phyloP scores from a whole-genome alignment of 2,797 vertebrate species.

The Crypturellus tataupa region DNA sequence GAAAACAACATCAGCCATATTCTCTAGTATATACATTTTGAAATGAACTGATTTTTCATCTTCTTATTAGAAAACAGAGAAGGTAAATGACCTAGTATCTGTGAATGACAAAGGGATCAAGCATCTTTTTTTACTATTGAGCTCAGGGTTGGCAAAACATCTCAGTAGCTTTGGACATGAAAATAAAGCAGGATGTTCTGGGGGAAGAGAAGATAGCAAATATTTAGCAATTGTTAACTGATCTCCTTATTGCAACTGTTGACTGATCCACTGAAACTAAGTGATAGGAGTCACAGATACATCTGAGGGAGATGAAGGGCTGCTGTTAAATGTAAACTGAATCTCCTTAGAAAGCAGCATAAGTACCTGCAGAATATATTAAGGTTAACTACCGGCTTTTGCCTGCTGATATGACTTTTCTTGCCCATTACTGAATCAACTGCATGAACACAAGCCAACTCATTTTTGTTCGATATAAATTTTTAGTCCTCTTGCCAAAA shows the following conservation, averaged over 20 bases:
- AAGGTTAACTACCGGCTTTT: background rate
- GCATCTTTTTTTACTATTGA: background rate
- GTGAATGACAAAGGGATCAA: background rate
- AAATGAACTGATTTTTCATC: background rate
- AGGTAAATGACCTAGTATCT: rapidly evolving
- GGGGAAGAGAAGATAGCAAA: background rate
- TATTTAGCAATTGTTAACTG: conserved; percentile 3
- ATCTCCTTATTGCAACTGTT: background rate
- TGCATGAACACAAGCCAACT: background rate
- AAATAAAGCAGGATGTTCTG: background rate
- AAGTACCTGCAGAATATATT: background rate
- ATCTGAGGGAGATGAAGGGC: background rate
- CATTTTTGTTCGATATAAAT: background rate
- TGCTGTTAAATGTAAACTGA: background rate
- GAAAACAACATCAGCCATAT: background rate
- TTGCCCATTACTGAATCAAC: background rate
- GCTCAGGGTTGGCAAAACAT: background rate
- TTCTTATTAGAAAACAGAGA: background rate
- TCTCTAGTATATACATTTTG: background rate
- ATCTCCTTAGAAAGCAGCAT: background rate
- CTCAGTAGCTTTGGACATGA: background rate
- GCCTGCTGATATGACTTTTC: background rate
- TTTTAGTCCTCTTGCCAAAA: background rate
- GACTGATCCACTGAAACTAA: background rate
- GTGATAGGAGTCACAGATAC: background rate